A percentile compares a stretch with the other conserved stretches of the same genome.
Evolutionary conservation across 2,888 invertebrate genomes (phyloP).

Genomic region (Polyommatus icarus): DNA sequence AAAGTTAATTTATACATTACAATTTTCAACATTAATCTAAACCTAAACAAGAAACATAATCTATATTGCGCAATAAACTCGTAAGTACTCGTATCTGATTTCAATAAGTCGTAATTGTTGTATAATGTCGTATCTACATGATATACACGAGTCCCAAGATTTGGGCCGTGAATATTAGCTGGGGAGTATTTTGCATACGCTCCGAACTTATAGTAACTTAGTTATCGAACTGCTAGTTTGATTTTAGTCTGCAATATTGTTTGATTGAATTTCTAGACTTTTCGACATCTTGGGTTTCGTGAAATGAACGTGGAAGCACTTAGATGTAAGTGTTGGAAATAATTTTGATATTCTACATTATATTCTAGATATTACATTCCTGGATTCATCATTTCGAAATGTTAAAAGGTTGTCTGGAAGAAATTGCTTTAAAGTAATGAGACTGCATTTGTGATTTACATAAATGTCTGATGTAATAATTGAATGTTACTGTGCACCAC

Average conservation of each 20-base stretch:
- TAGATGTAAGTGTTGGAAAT: neutral
- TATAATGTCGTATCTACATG: neutral
- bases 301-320: neutral
- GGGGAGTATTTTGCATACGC: slow-evolving; percentile 32
- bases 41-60: neutral
- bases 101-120: slow-evolving; percentile 5
- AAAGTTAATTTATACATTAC: neutral
- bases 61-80: neutral
- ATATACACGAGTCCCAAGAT: slow-evolving; percentile 13
- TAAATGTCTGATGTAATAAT: too few relatives aligned
- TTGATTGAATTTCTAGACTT: slow-evolving; percentile 7
- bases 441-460: too few relatives aligned
- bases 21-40: neutral
- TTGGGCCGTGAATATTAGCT: slow-evolving; percentile 24
- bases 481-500: too few relatives aligned
- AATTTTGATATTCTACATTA: neutral
- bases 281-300: neutral
- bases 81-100: neutral
- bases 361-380: neutral
- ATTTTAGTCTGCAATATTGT: slow-evolving; percentile 14
- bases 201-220: slow-evolving; percentile 4
- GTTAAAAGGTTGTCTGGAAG: too few relatives aligned
- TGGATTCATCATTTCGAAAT: too few relatives aligned
- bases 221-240: slow-evolving; percentile 14
- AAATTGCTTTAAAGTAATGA: too few relatives aligned